Evolutionary conservation across 1,140 invertebrate genomes (phyloP).

Genomic region (Sipha flava): DNA sequence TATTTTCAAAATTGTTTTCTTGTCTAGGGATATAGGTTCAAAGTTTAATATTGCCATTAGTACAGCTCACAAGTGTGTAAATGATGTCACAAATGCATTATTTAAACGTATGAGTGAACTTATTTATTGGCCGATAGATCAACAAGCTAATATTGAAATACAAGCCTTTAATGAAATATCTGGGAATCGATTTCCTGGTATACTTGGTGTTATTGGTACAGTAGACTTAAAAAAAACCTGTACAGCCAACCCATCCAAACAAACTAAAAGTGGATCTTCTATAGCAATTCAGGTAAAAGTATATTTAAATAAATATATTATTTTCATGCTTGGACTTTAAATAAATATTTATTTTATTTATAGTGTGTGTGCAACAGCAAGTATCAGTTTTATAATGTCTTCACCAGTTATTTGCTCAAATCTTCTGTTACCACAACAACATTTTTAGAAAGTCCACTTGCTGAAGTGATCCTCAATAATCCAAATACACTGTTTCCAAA

Average conservation of each 20-base stretch:
- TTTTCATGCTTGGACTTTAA: too few species aligned
- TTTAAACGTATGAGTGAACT: slow-evolving; percentile 14
- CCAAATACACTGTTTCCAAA: background rate
- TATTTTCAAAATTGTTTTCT: background rate
- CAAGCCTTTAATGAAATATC: background rate
- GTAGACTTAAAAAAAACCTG: slow-evolving; percentile 17
- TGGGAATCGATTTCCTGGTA: background rate
- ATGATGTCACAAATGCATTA: background rate
- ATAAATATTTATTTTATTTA: background rate
- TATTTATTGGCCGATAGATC: slow-evolving; percentile 5
- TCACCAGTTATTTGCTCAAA: slow-evolving; percentile 8
- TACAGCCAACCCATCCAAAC: slow-evolving; percentile 14
- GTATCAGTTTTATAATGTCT: slow-evolving; percentile 26
- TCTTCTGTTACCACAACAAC: background rate
- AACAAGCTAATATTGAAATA: slow-evolving; percentile 6
- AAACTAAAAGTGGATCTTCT: slow-evolving; percentile 6
- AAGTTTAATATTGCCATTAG: slow-evolving; percentile 17
- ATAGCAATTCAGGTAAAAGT: background rate
- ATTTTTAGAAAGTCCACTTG: slow-evolving; percentile 9
- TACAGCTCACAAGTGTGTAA: slow-evolving; percentile 19
- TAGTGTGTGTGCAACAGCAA: slow-evolving; percentile 19
- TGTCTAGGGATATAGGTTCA: background rate
- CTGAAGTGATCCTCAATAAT: slow-evolving; percentile 8
- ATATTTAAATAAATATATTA: too few species aligned
- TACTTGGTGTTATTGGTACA: slow-evolving; percentile 16